These are phyloP conservation scores for Cherax destructor DNA, from an alignment of 1,140 invertebrate species.

Conservation along the genomic window DNA sequence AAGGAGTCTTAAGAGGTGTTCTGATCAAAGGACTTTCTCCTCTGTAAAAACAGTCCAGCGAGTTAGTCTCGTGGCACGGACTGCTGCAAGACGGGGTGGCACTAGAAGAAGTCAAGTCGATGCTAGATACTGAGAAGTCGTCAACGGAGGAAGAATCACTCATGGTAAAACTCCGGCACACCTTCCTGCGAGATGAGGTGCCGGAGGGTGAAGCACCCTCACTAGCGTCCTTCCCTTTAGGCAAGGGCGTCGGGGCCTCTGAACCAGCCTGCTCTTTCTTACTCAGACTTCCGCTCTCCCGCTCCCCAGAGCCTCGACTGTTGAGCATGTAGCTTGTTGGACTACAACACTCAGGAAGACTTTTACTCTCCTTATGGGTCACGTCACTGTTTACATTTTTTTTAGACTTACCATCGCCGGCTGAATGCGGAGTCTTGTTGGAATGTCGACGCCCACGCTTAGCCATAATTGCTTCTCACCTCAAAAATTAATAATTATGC, in stretches of 20 bases:
- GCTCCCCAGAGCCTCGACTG: conserved; percentile 7
- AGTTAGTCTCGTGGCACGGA: background rate
- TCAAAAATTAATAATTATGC: too few species aligned
- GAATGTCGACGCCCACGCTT: background rate
- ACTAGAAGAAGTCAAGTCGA: background rate
- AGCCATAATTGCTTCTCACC: background rate
- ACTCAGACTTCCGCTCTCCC: conserved; percentile 38
- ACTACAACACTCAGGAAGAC: background rate
- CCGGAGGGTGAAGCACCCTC: conserved; percentile 20
- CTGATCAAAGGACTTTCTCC: background rate
- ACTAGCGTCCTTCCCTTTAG: conserved; percentile 33
- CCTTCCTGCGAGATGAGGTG: background rate
- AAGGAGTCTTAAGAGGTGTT: background rate
- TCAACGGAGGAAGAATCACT: conserved; percentile 27
- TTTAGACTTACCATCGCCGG: background rate
- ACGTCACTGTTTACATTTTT: conserved; percentile 13
- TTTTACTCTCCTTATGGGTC: conserved; percentile 19
- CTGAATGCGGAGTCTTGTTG: background rate
- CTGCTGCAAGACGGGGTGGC: conserved; percentile 3
- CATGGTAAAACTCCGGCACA: background rate
- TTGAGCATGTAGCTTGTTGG: conserved; percentile 14
- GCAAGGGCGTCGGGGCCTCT: conserved; percentile 34
- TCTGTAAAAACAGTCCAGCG: background rate
- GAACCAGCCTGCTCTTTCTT: conserved; percentile 47
- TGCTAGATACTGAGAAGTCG: background rate